Evolutionary conservation across 2,113 vertebrate species (phyloP).

Genomic region (Bombycilla garrulus): DNA sequence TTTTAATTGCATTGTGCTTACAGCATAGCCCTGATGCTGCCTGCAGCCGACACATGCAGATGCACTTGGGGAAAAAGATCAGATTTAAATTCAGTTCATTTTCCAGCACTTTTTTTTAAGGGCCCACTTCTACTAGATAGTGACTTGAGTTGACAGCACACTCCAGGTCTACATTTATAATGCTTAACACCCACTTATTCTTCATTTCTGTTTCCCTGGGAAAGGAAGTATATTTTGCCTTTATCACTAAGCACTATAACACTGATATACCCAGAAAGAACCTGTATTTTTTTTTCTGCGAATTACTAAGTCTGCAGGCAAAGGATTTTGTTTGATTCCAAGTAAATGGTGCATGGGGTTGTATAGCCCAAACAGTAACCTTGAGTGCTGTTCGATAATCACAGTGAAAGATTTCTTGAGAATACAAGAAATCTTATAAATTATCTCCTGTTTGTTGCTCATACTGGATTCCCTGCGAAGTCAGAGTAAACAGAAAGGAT

Average conservation of each 20-base stretch:
- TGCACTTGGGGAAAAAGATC: neutral
- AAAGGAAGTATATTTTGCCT: neutral
- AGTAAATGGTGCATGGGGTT: neutral
- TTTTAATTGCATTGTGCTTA: neutral
- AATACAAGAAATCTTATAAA: slow-evolving; percentile 15
- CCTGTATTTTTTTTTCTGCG: neutral
- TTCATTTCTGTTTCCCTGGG: neutral
- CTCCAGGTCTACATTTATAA: neutral
- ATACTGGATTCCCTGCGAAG: slow-evolving; percentile 62
- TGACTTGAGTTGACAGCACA: neutral
- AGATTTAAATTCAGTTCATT: neutral
- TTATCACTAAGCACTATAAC: neutral
- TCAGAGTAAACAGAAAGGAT: slow-evolving; percentile 65
- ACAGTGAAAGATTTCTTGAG: slow-evolving; percentile 26
- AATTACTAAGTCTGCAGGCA: slow-evolving; percentile 6
- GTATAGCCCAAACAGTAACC: slow-evolving; percentile 1
- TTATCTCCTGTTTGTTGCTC: slow-evolving; percentile 38
- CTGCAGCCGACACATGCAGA: neutral
- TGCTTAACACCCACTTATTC: neutral
- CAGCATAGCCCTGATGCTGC: accelerated
- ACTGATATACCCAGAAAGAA: neutral
- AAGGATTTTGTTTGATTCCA: slow-evolving; percentile 51
- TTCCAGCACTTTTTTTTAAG: neutral
- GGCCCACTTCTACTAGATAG: neutral
- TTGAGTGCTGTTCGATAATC: slow-evolving; percentile 7